A percentile compares a stretch with the other conserved stretches of the same genome.
Conservation (phyloP, 2,113 vertebrate genomes). For the Theristicus caerulescens region DNA sequence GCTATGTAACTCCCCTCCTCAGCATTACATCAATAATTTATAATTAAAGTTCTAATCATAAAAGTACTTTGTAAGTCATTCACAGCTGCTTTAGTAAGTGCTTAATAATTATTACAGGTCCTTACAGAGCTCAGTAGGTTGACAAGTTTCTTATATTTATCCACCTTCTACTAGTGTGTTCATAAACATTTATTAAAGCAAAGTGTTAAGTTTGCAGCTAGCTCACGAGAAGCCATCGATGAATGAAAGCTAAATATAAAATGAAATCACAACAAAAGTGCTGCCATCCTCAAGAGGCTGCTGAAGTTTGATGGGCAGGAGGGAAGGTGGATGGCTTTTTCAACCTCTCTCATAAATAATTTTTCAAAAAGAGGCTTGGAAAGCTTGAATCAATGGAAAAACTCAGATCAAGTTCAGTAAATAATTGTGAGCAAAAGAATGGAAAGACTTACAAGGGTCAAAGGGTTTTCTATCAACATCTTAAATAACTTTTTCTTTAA, state of each 20-base stretch:
- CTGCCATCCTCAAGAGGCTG: background rate
- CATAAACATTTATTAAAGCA: background rate
- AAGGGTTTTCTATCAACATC: background rate
- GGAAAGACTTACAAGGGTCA: background rate
- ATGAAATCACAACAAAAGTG: background rate
- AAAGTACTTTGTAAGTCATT: background rate
- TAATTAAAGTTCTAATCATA: background rate
- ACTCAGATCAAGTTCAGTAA: background rate
- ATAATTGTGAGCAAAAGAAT: background rate
- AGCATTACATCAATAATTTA: background rate
- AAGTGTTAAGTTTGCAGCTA: background rate
- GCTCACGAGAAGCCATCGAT: background rate
- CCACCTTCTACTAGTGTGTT: background rate
- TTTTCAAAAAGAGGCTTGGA: background rate
- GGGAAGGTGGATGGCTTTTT: background rate
- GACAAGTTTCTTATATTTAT: background rate
- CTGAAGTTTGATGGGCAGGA: background rate
- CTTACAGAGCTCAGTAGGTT: background rate
- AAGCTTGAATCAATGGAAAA: background rate
- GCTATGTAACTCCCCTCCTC: background rate
- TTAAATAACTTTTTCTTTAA: background rate
- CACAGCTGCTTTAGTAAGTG: background rate
- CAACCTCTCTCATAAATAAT: background rate
- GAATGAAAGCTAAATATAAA: background rate
- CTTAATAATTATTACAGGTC: conserved; percentile 12